These are phyloP conservation scores for Nomada ruficornis DNA, from an alignment of 2,888 invertebrate genomes.

Conservation along the genomic window DNA sequence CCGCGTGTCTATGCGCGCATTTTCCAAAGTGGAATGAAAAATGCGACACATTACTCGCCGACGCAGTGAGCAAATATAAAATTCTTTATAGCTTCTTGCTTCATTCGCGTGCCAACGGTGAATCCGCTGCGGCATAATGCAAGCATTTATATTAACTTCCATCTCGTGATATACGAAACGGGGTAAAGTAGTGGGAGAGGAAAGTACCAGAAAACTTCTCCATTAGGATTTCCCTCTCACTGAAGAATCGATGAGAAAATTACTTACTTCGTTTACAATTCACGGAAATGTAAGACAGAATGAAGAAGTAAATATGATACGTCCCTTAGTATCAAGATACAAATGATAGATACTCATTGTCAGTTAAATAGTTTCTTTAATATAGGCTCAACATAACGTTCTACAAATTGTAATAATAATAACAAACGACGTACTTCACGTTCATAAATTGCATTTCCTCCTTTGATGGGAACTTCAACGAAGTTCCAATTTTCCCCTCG, in stretches of 20 bases:
- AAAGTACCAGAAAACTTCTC: neutral
- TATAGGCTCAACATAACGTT: too few species aligned
- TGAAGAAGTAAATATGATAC: too few species aligned
- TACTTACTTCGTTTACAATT: too few species aligned
- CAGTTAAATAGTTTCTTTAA: too few species aligned
- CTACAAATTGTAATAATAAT: too few species aligned
- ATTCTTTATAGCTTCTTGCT: slow-evolving; percentile 45
- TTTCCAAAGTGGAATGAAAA: slow-evolving; percentile 57
- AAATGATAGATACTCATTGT: too few species aligned
- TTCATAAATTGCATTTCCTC: too few species aligned
- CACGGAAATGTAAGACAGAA: too few species aligned
- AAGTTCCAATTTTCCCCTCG: too few species aligned
- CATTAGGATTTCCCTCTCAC: neutral
- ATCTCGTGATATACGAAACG: neutral
- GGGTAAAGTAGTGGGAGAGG: neutral
- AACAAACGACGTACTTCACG: too few species aligned
- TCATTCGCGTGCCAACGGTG: slow-evolving; percentile 26
- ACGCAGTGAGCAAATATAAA: slow-evolving; percentile 57
- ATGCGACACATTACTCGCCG: slow-evolving; percentile 55
- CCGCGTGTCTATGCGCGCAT: slow-evolving; percentile 49
- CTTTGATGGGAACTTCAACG: too few species aligned
- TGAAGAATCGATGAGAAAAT: neutral
- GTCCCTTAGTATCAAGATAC: too few species aligned
- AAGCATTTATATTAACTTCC: slow-evolving; percentile 47
- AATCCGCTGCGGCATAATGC: slow-evolving; percentile 14